Base-by-base conservation (phyloP, 2,113 vertebrate species). In the Lynx canadensis region DNA sequence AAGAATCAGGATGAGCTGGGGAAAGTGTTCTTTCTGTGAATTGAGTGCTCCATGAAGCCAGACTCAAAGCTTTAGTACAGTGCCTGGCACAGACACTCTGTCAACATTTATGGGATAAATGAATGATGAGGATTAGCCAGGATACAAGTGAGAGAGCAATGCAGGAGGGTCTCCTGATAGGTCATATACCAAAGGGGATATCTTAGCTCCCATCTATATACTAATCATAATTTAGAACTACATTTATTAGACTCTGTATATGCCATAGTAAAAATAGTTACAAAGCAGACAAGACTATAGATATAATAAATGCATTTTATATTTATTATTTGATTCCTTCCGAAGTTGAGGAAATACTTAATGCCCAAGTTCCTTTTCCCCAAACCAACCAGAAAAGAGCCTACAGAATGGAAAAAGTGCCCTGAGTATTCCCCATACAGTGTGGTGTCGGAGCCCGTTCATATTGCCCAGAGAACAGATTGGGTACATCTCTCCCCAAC, bases 281-380 rank as follows among this genome's bases (percentile, higher is more conserved):
- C 6, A 85, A 95, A 69, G 13, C 14, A 48, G 25, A 31, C 33
- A 82, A 86, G 81, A 91, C 81, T 93, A 84, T 29, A 50, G 36
- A 81, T 50, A 41, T n/a, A 85, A 93, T 18, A 85, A 92, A 82
- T 45, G 10, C 10, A 80, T 87, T 92, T 94, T 87, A 71, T 91
- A 74, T 25, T 91, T 96, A 96, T 78, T 52, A 86, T 55, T 82
- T 92, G 86, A 94, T 95, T 82, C 68, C 55, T 86, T 97, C 83
- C 92, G 63, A 94, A 97, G 84, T 87, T 71, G 74, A 95, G 18
- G 52, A 88, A 80, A 89, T 66, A 84, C 88, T 63, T 41, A 92
- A 65, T 94, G 31, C 27, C 63, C 73, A 81, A 84, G 27, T 31
- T 25, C 15, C 66, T 81, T 97, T 76, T 19, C 50, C 38, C 36